These are phyloP conservation scores for Catamblyrhynchus diadema DNA, from an alignment of 2,797 vertebrate genomes.

Conservation along the genomic window DNA sequence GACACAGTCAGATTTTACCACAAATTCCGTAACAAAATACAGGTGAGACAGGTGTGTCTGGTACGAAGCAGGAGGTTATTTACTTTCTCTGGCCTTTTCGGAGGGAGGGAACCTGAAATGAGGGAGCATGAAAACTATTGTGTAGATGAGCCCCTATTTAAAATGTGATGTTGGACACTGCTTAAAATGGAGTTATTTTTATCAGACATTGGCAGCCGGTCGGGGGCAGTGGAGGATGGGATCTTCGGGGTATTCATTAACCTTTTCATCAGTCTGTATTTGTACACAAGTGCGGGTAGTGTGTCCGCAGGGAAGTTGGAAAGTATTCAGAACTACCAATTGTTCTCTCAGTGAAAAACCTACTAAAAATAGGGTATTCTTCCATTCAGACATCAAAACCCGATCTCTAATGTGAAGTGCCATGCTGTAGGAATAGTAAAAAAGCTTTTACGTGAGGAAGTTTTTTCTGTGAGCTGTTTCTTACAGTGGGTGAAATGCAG, in stretches of 20 bases:
- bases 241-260: background rate
- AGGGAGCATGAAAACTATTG: background rate
- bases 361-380: conserved; percentile 27
- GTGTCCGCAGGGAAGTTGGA: background rate
- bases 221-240: fast-evolving
- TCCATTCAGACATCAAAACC: conserved; percentile 71
- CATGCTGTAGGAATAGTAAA: conserved; percentile 61
- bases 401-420: conserved; percentile 66
- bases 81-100: background rate
- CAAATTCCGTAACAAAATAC: background rate
- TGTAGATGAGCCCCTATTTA: background rate
- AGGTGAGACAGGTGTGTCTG: fast-evolving
- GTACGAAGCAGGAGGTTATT: background rate
- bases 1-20: background rate
- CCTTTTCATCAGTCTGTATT: background rate
- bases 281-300: no score
- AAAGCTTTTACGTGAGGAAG: conserved; percentile 71
- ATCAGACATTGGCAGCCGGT: background rate
- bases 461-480: background rate
- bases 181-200: background rate
- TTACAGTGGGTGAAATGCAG: background rate
- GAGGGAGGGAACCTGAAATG: background rate
- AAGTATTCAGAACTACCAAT: background rate
- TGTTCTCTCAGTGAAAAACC: background rate
- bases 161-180: background rate